Conservation (phyloP, 2,797 vertebrate genomes). For the Pipistrellus nathusii region DNA sequence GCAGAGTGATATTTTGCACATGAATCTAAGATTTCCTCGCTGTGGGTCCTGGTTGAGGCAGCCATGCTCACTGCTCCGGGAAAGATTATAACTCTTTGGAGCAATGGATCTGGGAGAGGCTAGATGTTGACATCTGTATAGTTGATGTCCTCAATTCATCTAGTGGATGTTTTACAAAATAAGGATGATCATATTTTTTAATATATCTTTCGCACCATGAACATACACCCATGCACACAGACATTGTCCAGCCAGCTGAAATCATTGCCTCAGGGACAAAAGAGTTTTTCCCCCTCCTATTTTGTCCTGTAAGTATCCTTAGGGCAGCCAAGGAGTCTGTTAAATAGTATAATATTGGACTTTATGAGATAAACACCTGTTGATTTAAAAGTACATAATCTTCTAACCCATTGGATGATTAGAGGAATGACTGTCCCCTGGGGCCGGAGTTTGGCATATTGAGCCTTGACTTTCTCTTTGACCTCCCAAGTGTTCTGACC, state of each 20-base stretch:
- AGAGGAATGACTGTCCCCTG: constrained; percentile 1
- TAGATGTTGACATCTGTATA: background rate
- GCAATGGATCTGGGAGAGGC: background rate
- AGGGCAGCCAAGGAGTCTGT: background rate
- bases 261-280: constrained; percentile 35
- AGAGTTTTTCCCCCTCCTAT: constrained; percentile 4
- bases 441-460: constrained; percentile 7
- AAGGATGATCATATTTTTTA: background rate
- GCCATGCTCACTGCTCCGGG: background rate
- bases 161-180: constrained; percentile 1
- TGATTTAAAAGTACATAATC: constrained; percentile 52
- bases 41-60: background rate
- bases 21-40: background rate
- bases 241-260: constrained; percentile 6
- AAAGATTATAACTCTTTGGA: background rate
- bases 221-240: background rate
- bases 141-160: background rate
- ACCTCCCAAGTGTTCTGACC: constrained; percentile 41
- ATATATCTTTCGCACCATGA: background rate
- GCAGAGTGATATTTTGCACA: background rate
- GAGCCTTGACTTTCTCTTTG: constrained; percentile 8
- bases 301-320: constrained; percentile 41
- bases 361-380: constrained; percentile 63
- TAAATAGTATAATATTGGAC: constrained; percentile 30
- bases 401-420: constrained; percentile 36